Base-by-base conservation (phyloP, 2,797 vertebrate species). In the Mormyrops boulengeri region DNA sequence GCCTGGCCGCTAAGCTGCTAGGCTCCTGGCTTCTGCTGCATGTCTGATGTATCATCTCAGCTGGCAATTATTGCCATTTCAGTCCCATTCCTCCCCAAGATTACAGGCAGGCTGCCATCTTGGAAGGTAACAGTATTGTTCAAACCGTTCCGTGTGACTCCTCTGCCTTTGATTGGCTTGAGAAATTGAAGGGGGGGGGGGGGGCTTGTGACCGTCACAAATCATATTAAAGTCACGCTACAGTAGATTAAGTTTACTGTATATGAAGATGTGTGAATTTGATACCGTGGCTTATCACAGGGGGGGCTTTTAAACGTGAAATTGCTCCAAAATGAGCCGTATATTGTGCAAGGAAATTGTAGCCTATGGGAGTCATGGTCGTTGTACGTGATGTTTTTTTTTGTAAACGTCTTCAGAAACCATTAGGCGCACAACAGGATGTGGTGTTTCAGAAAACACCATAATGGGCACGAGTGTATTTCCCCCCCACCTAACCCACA, bases 221-320 rank as follows among this genome's bases (percentile, higher is more conserved):
- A 50, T 85, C n/a, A 14, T 34, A 50, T 85, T 85, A 26, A 85
- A 85, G 34, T 49, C 84, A 85, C 22, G 53, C 22, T 52, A 53
- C 49, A 85, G 49, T 85, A 85, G 49, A 85, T 85, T 85, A 52
- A 49, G 82, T 50, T 85, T 52, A 52, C 22, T 50, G 47, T 50
- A 85, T 85, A 85, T 85, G 84, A 85, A 52, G 26, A 52, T 26
- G 44, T 85, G 49, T 52, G 44, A 85, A 85, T 53, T 53, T 85
- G 49, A 52, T 52, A 85, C 26, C 2, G 22, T 14, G 26, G 44
- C 84, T 50, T 85, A 85, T 85, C 84, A 52, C 84, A 85, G 44
- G 49, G 44, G 44, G 49, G 26, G 84, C 44, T 85, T 85, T 50
- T 47, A 85, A 85, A 85, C 1, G 84, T 52, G 22, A 85, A 85